Evolutionary conservation across 2,888 invertebrate species (phyloP).

Genomic region (Listrodromus nycthemerus): DNA sequence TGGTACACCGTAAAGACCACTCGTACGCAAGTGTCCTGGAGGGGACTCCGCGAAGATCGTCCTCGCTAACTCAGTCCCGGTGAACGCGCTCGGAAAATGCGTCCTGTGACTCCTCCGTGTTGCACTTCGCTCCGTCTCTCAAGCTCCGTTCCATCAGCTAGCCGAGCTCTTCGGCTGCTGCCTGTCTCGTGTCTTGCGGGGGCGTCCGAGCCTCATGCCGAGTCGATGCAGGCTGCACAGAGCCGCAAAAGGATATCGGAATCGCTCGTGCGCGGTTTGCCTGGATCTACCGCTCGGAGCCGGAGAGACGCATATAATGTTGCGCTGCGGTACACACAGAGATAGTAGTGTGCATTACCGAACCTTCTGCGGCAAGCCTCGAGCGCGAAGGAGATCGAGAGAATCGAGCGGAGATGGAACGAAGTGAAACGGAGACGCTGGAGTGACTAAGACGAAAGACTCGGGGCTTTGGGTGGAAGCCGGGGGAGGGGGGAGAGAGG

Average conservation of each 20-base stretch:
- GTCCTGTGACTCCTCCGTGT: slow-evolving; percentile 24
- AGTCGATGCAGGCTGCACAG: slow-evolving; percentile 25
- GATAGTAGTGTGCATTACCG: slow-evolving; percentile 56
- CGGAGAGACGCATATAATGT: slow-evolving; percentile 28
- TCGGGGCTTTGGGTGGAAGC: slow-evolving; percentile 15
- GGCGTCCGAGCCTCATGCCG: slow-evolving; percentile 57
- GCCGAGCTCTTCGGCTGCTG: slow-evolving; percentile 33
- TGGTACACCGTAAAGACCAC: slow-evolving; percentile 68
- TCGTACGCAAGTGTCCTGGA: slow-evolving; percentile 73
- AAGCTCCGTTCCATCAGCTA: slow-evolving; percentile 19
- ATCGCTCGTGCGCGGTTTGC: slow-evolving; percentile 47
- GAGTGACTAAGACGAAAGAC: slow-evolving; percentile 23
- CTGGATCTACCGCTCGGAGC: slow-evolving; percentile 39
- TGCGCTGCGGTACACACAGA: slow-evolving; percentile 9
- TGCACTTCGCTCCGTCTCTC: slow-evolving; percentile 26
- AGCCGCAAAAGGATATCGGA: slow-evolving; percentile 52
- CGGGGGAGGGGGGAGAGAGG: slow-evolving; percentile 23
- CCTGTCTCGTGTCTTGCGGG: slow-evolving; percentile 64
- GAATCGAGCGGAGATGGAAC: not conserved
- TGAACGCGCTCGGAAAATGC: slow-evolving; percentile 40
- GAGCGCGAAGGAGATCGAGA: slow-evolving; percentile 14
- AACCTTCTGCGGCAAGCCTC: slow-evolving; percentile 41
- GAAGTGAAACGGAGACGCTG: not conserved
- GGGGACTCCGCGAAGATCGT: slow-evolving; percentile 81
- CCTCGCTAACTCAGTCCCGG: slow-evolving; percentile 65